Evolutionary conservation across 1,140 invertebrate species (phyloP).

Genomic region (Asobara japonica): DNA sequence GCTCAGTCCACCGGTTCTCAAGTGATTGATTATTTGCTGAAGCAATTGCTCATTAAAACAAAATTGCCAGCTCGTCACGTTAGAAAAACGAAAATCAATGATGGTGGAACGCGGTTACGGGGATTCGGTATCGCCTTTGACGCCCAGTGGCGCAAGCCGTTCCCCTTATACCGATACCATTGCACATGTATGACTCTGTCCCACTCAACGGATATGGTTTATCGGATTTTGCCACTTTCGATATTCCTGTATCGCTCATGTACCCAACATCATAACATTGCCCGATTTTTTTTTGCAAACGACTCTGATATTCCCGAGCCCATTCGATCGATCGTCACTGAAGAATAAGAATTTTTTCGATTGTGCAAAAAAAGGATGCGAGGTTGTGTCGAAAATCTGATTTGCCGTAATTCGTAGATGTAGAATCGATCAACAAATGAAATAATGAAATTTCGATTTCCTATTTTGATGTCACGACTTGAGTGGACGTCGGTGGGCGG

Average conservation of each 20-base stretch:
- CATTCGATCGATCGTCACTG: not conserved
- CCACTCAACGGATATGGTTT: conserved; percentile 19
- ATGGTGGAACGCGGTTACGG: conserved; percentile 41
- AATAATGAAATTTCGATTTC: too few species aligned
- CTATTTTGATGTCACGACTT: too few species aligned
- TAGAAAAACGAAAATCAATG: conserved; percentile 36
- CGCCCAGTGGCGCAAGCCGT: not conserved
- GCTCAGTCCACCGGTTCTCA: too few species aligned
- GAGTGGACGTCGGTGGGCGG: too few species aligned
- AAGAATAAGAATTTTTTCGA: not conserved
- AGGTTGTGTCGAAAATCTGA: too few species aligned
- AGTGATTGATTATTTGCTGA: too few species aligned
- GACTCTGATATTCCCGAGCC: too few species aligned
- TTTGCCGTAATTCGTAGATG: too few species aligned
- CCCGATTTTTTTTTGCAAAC: not conserved
- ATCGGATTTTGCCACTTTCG: conserved; percentile 34
- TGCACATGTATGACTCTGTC: conserved; percentile 15
- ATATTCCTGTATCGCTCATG: conserved; percentile 24
- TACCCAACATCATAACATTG: conserved; percentile 7
- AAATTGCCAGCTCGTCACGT: not conserved
- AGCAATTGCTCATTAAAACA: not conserved
- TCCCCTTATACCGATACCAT: conserved; percentile 20
- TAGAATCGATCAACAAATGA: too few species aligned
- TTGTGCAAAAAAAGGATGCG: not conserved
- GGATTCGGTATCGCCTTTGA: conserved; percentile 33